Percentiles rank a stretch among this genome's conserved stretches.
These are phyloP conservation scores for Fistularia commersonii DNA, from an alignment of 2,797 vertebrate species.

Conservation along the genomic window DNA sequence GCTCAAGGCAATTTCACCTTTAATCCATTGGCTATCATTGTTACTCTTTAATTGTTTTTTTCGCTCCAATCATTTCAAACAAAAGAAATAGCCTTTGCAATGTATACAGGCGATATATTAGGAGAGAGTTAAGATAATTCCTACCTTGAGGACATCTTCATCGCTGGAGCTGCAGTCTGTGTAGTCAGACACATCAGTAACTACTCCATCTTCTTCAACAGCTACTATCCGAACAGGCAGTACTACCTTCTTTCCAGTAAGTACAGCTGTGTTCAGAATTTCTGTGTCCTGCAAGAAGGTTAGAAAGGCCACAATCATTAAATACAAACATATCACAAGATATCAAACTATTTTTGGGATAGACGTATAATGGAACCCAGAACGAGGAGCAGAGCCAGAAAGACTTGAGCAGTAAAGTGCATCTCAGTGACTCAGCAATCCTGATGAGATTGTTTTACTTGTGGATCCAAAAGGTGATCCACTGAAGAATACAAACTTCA, in stretches of 20 bases:
- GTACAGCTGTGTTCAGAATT: conserved; percentile 88
- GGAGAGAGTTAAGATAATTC: conserved; percentile 1
- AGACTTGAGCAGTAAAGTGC: conserved; percentile 15
- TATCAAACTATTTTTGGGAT: too few species aligned
- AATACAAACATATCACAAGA: background rate
- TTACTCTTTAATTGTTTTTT: background rate
- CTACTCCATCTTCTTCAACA: conserved; percentile 83
- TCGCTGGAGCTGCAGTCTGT: conserved; percentile 86
- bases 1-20: conserved; percentile 6
- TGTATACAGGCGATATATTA: background rate
- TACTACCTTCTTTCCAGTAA: conserved; percentile 87
- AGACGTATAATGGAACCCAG: background rate
- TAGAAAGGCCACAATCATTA: conserved; percentile 1
- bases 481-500: too few species aligned
- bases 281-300: conserved; percentile 81
- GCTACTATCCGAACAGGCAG: conserved; percentile 86
- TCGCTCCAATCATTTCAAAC: background rate
- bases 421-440: conserved; percentile 29
- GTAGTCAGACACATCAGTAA: conserved; percentile 80
- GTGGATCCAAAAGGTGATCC: conserved; percentile 1
- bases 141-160: conserved; percentile 91
- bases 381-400: conserved; percentile 2
- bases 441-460: conserved; percentile 11
- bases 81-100: background rate
- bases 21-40: background rate